These are phyloP conservation scores for Leptinotarsa defecta DNA, from an alignment of 1,140 invertebrate genomes.

Conservation along the genomic window DNA sequence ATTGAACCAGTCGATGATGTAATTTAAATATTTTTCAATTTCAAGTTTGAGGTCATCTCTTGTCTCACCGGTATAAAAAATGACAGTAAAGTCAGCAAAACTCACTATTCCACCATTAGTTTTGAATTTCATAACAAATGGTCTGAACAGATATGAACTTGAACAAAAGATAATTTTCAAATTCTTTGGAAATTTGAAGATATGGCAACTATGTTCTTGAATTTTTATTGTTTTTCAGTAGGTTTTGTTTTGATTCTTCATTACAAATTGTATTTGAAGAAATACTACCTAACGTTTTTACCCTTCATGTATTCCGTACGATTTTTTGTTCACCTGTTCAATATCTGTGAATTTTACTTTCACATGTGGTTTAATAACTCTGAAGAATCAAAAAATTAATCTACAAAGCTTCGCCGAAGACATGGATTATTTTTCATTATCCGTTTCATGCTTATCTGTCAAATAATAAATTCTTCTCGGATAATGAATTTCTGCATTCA, in stretches of 20 bases:
- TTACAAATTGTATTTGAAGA: not conserved
- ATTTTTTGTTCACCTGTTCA: slow-evolving; percentile 5
- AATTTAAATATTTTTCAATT: no score
- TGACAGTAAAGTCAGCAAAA: no score
- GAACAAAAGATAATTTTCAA: not conserved
- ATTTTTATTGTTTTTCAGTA: no score
- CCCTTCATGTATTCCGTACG: not conserved
- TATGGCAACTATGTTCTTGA: not conserved
- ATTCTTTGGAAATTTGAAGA: not conserved
- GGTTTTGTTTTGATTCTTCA: not conserved
- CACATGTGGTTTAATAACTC: slow-evolving; percentile 3
- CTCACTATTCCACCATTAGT: no score
- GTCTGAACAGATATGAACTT: no score
- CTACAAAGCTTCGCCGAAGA: not conserved
- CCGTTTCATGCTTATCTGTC: no score
- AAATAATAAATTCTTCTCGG: no score
- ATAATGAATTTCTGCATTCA: no score
- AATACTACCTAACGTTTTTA: not conserved
- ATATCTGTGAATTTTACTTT: not conserved
- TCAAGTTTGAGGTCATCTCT: no score
- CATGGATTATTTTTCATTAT: not conserved
- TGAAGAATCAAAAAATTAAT: not conserved
- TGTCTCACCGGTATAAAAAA: no score
- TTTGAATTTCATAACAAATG: no score
- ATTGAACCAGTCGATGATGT: no score